Evolutionary conservation across 2,113 vertebrate genomes (phyloP), one percentile per base, ranked within the genome.

Genomic region (Macroglossus sobrinus): DNA sequence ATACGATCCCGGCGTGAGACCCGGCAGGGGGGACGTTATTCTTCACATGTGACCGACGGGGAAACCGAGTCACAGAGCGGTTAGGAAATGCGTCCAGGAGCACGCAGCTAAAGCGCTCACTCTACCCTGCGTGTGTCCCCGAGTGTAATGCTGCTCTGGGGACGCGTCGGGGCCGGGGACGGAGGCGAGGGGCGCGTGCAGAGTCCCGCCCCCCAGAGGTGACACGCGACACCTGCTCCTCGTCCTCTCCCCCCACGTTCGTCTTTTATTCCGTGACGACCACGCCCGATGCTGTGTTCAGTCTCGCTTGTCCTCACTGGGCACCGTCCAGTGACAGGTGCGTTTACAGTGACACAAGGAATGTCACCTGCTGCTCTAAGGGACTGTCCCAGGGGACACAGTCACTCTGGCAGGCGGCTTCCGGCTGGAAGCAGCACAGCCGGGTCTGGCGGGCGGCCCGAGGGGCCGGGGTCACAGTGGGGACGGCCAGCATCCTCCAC

Each of bases 361-460:
- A 40, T 47, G 38, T 30, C 55, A 16, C 3, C 13, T 1, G 18
- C 12, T 4, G 7, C 26, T 47, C 76, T 28, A 5, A 35, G 6
- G 57, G 16, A 9, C 22, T 47, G 1, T 33, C 87, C 40, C 12
- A 26, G 91, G 43, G 71, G 76, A 21, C 71, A 30, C 18, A 2
- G 3, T 50, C 63, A 16, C 4, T 26, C 47, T 1, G 2, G 7
- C 33, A 10, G 33, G 45, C 0, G 1, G 21, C 40, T 35, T 53
- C 55, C 18, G 22, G 14, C 43, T 18, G 10, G 45, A 89, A 55
- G 7, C 5, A 7, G 28, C 55, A 13, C 1, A 7, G 12, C 10
- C 4, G 9, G 0, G 1, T 47, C 78, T 64, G 38, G 24, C 0
- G 1, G 28, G 0, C 3, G 9, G 47, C 16, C 66, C 0, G 3